Conservation (phyloP, 2,888 invertebrate species). For the Drosophila pseudotakahashii region DNA sequence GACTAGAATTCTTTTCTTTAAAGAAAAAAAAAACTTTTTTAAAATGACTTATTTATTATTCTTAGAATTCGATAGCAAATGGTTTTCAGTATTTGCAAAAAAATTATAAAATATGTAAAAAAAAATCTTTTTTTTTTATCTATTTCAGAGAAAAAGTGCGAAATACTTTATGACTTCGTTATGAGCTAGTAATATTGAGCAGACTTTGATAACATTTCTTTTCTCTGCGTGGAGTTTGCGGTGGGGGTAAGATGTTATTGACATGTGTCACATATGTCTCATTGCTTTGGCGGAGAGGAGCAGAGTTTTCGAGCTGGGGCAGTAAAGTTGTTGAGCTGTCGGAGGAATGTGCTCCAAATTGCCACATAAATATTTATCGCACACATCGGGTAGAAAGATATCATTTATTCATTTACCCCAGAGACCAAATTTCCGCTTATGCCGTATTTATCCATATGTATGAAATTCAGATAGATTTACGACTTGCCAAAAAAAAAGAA, state of each 20-base stretch:
- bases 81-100: too few species aligned
- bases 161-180: not conserved
- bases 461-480: conserved; percentile 44
- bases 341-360: conserved; percentile 55
- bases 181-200: not conserved
- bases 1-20: too few species aligned
- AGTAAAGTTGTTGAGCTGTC: conserved; percentile 38
- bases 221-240: not conserved
- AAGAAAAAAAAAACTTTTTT: too few species aligned
- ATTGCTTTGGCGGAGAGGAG: conserved; percentile 15
- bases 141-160: too few species aligned
- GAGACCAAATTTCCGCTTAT: conserved; percentile 40
- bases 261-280: conserved; percentile 48
- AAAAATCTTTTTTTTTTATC: too few species aligned
- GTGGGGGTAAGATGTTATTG: conserved; percentile 30
- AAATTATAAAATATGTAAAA: too few species aligned
- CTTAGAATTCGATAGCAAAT: too few species aligned
- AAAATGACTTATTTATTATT: too few species aligned
- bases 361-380: conserved; percentile 67
- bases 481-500: conserved; percentile 38
- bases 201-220: not conserved
- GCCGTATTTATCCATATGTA: conserved; percentile 30
- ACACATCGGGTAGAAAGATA: conserved; percentile 23
- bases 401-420: conserved; percentile 47
- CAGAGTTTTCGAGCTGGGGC: not conserved